phyloP scores from a whole-genome alignment of 2,113 vertebrate species.

The Neotragus pygmaeus region DNA sequence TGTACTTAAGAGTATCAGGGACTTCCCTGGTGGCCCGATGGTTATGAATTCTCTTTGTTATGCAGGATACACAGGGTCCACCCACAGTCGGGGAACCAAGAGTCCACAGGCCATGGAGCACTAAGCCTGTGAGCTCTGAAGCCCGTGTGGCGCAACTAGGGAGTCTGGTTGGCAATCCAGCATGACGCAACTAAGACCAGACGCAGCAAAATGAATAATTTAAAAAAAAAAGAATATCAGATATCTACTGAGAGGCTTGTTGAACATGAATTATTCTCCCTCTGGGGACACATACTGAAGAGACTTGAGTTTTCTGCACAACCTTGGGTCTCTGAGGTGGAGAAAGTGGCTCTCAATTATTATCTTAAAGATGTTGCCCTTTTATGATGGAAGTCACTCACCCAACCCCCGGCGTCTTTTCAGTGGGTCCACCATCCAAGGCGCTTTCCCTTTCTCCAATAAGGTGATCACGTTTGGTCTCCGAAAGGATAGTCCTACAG shows the following conservation, averaged over 20 bases:
- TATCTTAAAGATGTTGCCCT: background rate
- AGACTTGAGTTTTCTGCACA: background rate
- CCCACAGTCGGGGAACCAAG: background rate
- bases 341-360: background rate
- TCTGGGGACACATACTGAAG: background rate
- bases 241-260: background rate
- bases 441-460: slow-evolving; percentile 52
- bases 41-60: background rate
- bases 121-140: background rate
- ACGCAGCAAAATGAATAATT: background rate
- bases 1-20: background rate
- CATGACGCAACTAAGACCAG: background rate
- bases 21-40: background rate
- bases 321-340: background rate
- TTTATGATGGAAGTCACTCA: background rate
- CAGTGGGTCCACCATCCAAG: slow-evolving; percentile 14
- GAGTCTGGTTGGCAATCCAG: background rate
- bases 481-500: slow-evolving; percentile 43
- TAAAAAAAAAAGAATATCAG: background rate
- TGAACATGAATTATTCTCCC: background rate
- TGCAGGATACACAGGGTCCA: background rate
- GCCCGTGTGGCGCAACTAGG: background rate
- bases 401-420: background rate
- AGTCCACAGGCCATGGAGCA: background rate
- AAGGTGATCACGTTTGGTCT: slow-evolving; percentile 59